These are phyloP conservation scores for Macroramphosus scolopax DNA, from an alignment of 2,797 vertebrate genomes.

Conservation along the genomic window DNA sequence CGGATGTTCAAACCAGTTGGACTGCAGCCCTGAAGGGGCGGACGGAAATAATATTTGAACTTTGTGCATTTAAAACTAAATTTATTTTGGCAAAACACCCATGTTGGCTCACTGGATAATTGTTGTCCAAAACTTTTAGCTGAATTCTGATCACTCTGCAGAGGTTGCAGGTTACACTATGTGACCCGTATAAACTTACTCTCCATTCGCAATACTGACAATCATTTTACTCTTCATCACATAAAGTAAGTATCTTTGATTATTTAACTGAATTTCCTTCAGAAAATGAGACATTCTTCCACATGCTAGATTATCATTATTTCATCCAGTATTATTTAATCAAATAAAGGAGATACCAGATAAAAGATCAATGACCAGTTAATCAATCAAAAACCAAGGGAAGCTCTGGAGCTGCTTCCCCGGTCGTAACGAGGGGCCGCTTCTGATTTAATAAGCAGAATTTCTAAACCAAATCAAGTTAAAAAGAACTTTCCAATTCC, in stretches of 20 bases:
- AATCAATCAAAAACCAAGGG: conserved; percentile 26
- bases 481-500: conserved; percentile 53
- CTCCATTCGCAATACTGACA: not conserved
- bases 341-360: conserved; percentile 15
- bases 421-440: too few relatives aligned
- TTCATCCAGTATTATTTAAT: not conserved
- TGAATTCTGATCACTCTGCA: too few relatives aligned
- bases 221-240: not conserved
- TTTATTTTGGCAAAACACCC: too few relatives aligned
- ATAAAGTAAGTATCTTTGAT: not conserved
- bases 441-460: conserved; percentile 44
- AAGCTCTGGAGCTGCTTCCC: conserved; percentile 40
- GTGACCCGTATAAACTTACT: not conserved
- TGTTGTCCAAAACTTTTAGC: too few relatives aligned
- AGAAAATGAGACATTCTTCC: not conserved
- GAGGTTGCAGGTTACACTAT: not conserved
- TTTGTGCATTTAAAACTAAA: not conserved
- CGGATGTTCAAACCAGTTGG: not conserved
- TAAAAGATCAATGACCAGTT: too few relatives aligned
- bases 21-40: not conserved
- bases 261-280: not conserved
- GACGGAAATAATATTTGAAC: not conserved
- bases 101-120: too few relatives aligned
- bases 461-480: conserved; percentile 53
- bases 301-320: not conserved